Evolutionary conservation across 2,797 vertebrate species (phyloP), one percentile per base, ranked within the genome.

Genomic region (Mionectes olivaceus): DNA sequence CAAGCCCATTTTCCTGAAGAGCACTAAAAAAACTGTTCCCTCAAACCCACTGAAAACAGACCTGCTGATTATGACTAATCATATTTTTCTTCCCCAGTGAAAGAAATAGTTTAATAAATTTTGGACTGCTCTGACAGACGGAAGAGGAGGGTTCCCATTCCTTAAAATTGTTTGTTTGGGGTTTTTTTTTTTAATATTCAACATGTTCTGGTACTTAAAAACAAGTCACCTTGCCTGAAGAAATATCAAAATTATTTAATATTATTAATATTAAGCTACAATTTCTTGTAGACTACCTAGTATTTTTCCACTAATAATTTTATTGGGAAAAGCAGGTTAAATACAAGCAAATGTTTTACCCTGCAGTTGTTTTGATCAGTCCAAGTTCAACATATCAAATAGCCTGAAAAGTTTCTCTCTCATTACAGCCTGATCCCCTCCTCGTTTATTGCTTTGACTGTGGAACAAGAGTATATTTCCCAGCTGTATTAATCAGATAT

Each of bases 401-500:
- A 59, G 1, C 32, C 30, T 27, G 10, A 59, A 56, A 91, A 90
- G 33, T 52, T 93, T 52, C 32, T 52, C 22, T 37, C n/a, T 87
- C 33, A 39, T 41, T 76, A 33, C 28, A 93, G 19, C 18, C 37
- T 52, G 35, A 53, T 79, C 13, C 16, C 18, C 8, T 41, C 32
- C 22, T 4, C 6, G 0, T n/a, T 73, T 79, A 71, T 33, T 82
- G 30, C 53, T 87, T 73, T 57, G 43, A 5, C 24, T 69, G 35
- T 35, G 47, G 73, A 92, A 64, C 24, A 89, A 78, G 75, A 75
- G 49, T 30, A 13, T 81, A 80, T 85, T 91, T 89, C 75, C 82
- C 91, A 67, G 28, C 10, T 85, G 59, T 89, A 87, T 85, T 85
- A 91, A 77, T 91, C 79, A 88, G 35, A 56, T 80, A 71, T 60